phyloP scores from a whole-genome alignment of 2,797 vertebrate genomes.

The Ambastaia sidthimunki region DNA sequence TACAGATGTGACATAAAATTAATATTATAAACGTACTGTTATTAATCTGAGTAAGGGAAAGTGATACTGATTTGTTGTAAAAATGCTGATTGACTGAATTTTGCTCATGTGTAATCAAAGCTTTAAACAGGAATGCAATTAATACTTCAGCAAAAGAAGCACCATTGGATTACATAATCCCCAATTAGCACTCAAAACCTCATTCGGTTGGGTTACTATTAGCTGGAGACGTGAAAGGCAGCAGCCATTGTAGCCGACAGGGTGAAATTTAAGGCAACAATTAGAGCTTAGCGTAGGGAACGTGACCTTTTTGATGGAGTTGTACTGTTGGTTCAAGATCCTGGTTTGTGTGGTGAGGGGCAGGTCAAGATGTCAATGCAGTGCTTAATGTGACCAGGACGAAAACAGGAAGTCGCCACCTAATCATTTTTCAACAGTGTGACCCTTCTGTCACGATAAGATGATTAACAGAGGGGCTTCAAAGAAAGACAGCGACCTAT shows the following conservation, averaged over 20 bases:
- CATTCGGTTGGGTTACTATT: neutral
- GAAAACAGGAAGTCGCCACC: constrained; percentile 8
- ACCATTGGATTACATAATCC: neutral
- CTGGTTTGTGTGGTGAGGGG: constrained; percentile 9
- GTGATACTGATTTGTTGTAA: too few relatives aligned
- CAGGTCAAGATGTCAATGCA: constrained; percentile 36
- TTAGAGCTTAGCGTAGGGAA: constrained; percentile 44
- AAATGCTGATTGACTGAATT: too few relatives aligned
- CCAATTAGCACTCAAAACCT: constrained; percentile 7
- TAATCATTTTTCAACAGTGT: neutral
- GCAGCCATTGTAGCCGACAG: neutral
- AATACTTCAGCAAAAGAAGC: neutral
- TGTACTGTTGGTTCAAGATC: constrained; percentile 25
- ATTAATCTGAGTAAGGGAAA: too few relatives aligned
- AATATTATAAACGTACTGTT: too few relatives aligned
- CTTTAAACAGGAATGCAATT: too few relatives aligned
- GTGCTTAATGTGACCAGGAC: constrained; percentile 29
- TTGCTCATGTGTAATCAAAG: too few relatives aligned
- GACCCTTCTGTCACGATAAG: neutral
- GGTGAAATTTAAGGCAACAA: constrained; percentile 54
- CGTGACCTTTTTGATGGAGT: constrained; percentile 43
- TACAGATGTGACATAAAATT: too few relatives aligned
- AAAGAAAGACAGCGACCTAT: neutral
- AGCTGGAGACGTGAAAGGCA: constrained; percentile 42
- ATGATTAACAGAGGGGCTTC: neutral